A percentile compares a stretch with the other conserved stretches of the same genome.
Conservation (phyloP, 1,140 invertebrate genomes). For the Zophobas morio region DNA sequence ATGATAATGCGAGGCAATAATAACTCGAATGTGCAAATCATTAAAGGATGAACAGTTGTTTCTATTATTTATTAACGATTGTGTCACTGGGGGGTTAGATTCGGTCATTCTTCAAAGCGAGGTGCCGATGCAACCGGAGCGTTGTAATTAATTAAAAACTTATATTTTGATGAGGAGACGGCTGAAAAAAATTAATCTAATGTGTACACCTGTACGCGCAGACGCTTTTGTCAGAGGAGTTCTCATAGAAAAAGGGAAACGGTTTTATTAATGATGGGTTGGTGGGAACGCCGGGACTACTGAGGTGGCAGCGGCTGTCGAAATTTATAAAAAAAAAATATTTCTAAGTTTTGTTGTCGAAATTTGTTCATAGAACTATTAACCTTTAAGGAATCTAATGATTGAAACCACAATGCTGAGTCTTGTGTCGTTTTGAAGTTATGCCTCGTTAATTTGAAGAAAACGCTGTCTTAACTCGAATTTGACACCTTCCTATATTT, state of each 20-base stretch:
- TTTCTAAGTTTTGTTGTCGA: no score
- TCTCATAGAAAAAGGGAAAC: not conserved
- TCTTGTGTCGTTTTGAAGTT: no score
- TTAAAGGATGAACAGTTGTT: conserved; percentile 55
- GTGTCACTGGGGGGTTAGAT: conserved; percentile 47
- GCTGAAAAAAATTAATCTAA: conserved; percentile 23
- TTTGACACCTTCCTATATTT: no score
- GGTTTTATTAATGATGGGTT: no score
- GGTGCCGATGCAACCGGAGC: conserved; percentile 46
- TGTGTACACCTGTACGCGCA: conserved; percentile 29
- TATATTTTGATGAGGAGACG: conserved; percentile 6
- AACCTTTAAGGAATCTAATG: no score
- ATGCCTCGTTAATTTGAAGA: no score
- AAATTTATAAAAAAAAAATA: no score
- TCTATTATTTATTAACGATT: conserved; percentile 56
- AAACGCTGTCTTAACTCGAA: no score
- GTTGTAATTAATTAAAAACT: conserved; percentile 39
- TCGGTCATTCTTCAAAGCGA: conserved; percentile 48
- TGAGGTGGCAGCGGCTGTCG: no score
- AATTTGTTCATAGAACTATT: no score
- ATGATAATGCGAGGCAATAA: conserved; percentile 49
- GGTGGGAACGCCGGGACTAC: no score
- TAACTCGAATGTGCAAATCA: conserved; percentile 55
- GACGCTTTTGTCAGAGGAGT: conserved; percentile 8
- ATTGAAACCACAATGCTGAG: no score